Evolutionary conservation across 2,888 invertebrate species (phyloP), one percentile per base, ranked within the genome.

Genomic region (Drosophila algonquin): DNA sequence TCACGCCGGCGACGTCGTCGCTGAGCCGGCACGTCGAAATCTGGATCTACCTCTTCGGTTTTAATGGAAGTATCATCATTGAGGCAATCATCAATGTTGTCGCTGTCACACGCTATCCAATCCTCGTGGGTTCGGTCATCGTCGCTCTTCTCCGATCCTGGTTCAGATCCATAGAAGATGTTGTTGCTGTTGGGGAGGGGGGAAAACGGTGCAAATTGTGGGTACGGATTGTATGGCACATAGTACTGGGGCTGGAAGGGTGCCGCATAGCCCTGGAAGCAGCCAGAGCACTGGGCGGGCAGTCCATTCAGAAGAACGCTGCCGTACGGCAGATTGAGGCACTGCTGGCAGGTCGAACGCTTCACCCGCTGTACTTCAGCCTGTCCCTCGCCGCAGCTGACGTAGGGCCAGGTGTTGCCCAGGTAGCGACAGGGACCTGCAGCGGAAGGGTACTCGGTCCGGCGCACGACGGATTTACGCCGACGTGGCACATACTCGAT

Each of bases 401-500:
- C 76, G 51, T 81, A 90, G 1, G 90, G 90, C 85, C 84, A 91
- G 30, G 12, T 47, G 24, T 68, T 77, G 24, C 68, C 58, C 3
- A 59, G 1, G 18, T 80, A 73, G 6, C 54, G 61, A 14, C 86
- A 83, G 3, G 14, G 68, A n/a, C 30, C 40, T 0, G 14, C 1
- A 6, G 16, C 9, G 1, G 8, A 0, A 8, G 14, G 7, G 63
- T 64, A 8, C 63, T 40, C 8, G 9, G 30, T 7, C 8, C n/a
- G 10, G 18, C 75, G 67, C 40, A n/a, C 40, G 4, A 0, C 10
- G 2, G 21, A 45, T 32, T 57, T 73, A 53, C 56, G 77, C 4
- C 60, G 50, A 0, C 67, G 68, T 5, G 91, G 89, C 40, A 83
- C 63, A 73, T 90, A 91, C 51, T 87, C 83, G 1, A 91, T 52